Base-by-base conservation (phyloP, 2,888 invertebrate genomes). In the Oscheius sp. region DNA sequence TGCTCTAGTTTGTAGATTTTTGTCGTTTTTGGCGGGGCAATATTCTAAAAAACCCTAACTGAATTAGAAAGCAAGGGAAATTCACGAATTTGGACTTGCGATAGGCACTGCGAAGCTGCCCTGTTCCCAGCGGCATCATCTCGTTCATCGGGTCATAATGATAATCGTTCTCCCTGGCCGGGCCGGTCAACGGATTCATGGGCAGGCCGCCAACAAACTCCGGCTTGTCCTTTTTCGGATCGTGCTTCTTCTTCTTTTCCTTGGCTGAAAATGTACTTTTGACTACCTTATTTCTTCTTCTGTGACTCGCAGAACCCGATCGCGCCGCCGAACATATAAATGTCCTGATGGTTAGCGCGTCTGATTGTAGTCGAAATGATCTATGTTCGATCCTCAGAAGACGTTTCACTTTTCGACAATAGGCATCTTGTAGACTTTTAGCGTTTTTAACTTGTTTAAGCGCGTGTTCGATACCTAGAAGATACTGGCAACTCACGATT, bases 91-190 rank as follows among this genome's bases (percentile, higher is more conserved):
- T 79, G 0, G 79, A 72, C 59, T 81, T 84, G 55, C 84, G 70
- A 62, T 82, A 84, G 0, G 84, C 80, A n/a, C 80, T 80, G 51
- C 80, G 80, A 4, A 84, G 50, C 53, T 82, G 84, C 4, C 82
- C 84, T 1, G 79, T 77, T 51, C 84, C 84, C 9, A 84, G 51
- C 50, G 79, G 75, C 60, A 78, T 73, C 68, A 84, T 82, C 53
- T 82, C 82, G 72, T 74, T 75, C 55, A 75, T 78, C 42, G 84
- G 84, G 76, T 84, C 82, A 60, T 78, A 84, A 65, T 82, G 81
- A 70, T 84, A 84, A 5, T 79, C 79, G 73, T 84, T 84, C 9
- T 77, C 63, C n/a, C 75, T 77, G 2, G 73, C 77, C 2, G 79
- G 76, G 10, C 77, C 81, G 32, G 59, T 73, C 63, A 74, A 76